A percentile compares a stretch with the other conserved stretches of the same genome.
Conservation (phyloP, 2,888 invertebrate genomes). For the Thereva unica region DNA sequence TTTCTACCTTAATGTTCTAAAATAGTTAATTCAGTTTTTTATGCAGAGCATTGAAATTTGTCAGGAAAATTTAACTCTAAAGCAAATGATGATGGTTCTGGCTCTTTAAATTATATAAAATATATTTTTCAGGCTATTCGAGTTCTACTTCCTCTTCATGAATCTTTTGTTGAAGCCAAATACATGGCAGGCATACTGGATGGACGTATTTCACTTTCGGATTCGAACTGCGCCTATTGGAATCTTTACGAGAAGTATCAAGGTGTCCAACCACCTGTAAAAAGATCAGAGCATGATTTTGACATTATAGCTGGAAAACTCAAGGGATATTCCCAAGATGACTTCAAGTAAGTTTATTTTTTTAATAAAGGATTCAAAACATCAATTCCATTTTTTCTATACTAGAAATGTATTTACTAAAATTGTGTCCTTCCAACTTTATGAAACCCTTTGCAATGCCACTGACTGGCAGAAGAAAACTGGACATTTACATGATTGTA, state of each 20-base stretch:
- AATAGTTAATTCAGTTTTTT: no score
- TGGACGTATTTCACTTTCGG: background rate
- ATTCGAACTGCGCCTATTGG: conserved; percentile 29
- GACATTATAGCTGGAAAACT: conserved; percentile 14
- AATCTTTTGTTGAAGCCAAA: conserved; percentile 17
- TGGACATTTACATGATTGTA: conserved; percentile 61
- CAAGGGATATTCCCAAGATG: background rate
- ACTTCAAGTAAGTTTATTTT: conserved; percentile 12
- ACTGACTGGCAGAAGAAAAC: background rate
- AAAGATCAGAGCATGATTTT: conserved; percentile 1
- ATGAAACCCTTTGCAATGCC: conserved; percentile 4
- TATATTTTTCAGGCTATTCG: conserved; percentile 5
- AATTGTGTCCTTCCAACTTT: conserved; percentile 14
- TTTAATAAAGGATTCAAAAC: background rate
- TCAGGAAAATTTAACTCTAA: no score
- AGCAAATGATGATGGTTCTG: no score
- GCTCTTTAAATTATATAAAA: background rate
- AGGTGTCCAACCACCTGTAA: conserved; percentile 11
- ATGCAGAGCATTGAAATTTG: no score
- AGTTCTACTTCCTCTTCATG: conserved; percentile 6
- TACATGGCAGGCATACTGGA: conserved; percentile 7
- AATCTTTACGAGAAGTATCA: conserved; percentile 6
- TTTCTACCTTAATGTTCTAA: no score
- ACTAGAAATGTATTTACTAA: conserved; percentile 8
- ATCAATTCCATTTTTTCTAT: background rate